phyloP scores from a whole-genome alignment of 2,888 invertebrate species.

The Nemoura dubitans region DNA sequence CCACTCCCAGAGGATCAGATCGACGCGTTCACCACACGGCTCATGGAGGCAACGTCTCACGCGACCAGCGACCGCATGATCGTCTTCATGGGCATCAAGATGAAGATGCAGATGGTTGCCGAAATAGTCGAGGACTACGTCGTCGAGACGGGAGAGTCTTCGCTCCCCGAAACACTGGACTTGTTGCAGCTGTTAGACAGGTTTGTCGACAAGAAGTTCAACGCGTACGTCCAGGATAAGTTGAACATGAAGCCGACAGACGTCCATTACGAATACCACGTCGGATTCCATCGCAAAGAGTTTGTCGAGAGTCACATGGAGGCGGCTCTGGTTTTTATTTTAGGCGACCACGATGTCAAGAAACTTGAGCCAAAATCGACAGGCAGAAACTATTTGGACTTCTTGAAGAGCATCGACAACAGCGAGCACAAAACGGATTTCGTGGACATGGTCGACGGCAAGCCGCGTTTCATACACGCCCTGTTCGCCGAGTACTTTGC shows the following conservation, averaged over 20 bases:
- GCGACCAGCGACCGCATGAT: neutral
- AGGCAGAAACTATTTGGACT: neutral
- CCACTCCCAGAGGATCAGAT: neutral
- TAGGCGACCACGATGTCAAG: neutral
- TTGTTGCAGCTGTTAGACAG: neutral
- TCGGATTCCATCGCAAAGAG: neutral
- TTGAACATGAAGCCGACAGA: neutral
- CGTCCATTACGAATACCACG: neutral
- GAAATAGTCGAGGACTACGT: constrained; percentile 1
- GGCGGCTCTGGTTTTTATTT: neutral
- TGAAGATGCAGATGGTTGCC: neutral
- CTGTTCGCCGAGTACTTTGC: constrained; percentile 48
- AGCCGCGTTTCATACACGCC: constrained; percentile 43
- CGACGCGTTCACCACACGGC: neutral
- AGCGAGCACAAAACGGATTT: constrained; percentile 42
- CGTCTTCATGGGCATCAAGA: constrained; percentile 2
- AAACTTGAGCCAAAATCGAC: neutral
- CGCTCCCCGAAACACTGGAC: neutral
- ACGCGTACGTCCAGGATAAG: neutral
- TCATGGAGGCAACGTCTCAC: neutral
- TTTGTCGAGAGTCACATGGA: neutral
- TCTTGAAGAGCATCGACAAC: constrained; percentile 15
- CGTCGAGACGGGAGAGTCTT: neutral
- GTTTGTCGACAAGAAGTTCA: constrained; percentile 1
- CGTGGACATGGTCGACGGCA: constrained; percentile 37